Conservation (phyloP, 2,113 vertebrate species). For the Rhea americana region DNA sequence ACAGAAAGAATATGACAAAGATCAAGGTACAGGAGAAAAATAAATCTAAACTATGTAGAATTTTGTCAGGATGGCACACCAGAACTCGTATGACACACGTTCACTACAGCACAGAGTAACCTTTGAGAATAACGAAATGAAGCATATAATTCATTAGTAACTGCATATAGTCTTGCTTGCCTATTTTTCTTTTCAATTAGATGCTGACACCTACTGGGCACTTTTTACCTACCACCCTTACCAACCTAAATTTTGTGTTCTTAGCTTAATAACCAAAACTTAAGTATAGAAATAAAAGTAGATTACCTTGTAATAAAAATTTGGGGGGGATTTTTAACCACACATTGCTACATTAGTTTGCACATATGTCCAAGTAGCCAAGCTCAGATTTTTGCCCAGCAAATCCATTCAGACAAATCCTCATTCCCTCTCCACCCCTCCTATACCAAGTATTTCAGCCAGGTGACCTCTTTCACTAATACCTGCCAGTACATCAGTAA, state of each 20-base stretch:
- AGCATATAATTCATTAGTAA: background rate
- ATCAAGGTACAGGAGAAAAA: background rate
- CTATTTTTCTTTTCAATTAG: slow-evolving; percentile 1
- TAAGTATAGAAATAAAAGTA: background rate
- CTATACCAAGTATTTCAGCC: background rate
- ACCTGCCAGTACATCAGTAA: background rate
- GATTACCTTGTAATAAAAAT: background rate
- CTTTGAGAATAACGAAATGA: background rate
- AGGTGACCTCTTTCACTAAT: background rate
- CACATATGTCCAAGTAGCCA: background rate
- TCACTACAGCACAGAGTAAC: background rate
- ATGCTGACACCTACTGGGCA: slow-evolving; percentile 75
- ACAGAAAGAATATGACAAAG: background rate
- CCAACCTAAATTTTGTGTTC: background rate
- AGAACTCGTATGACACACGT: background rate
- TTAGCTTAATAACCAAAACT: background rate
- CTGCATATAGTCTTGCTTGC: background rate
- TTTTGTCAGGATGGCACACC: background rate
- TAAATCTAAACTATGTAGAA: background rate
- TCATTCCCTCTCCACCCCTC: background rate
- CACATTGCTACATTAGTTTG: background rate
- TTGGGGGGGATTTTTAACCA: background rate
- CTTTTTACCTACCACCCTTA: background rate
- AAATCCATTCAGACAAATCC: background rate
- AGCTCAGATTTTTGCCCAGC: background rate